Evolutionary conservation across 2,113 vertebrate species (phyloP).

Genomic region (Aviceda subcristata): DNA sequence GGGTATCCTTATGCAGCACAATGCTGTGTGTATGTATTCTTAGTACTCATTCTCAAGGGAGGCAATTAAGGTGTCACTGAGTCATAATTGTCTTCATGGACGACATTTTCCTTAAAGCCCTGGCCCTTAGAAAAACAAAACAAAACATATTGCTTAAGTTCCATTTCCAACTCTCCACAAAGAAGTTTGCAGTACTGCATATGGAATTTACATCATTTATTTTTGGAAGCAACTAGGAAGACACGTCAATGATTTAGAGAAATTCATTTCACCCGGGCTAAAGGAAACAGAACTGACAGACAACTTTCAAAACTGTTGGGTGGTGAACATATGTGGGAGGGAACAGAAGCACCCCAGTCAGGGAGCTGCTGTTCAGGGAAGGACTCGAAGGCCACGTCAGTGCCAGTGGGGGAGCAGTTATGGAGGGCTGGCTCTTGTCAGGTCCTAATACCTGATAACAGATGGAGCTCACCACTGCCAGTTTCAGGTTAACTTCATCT

Average conservation of each 20-base stretch:
- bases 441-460: not conserved
- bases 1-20: not conserved
- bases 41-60: not conserved
- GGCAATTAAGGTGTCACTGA: not conserved
- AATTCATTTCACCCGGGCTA: not conserved
- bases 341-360: not conserved
- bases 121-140: not conserved
- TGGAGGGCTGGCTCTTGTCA: not conserved
- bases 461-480: accelerated
- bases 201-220: not conserved
- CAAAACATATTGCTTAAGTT: not conserved
- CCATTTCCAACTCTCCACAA: not conserved
- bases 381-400: accelerated
- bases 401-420: accelerated
- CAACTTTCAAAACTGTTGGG: not conserved
- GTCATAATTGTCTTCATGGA: not conserved
- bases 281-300: not conserved
- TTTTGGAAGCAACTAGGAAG: not conserved
- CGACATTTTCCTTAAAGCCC: not conserved
- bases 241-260: not conserved
- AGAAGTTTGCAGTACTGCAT: not conserved
- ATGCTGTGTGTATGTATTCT: not conserved
- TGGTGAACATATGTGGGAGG: accelerated
- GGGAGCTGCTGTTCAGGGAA: not conserved
- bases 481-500: not conserved